Base-by-base conservation (phyloP, 2,888 invertebrate species). In the Pollenia griseotomentosa region DNA sequence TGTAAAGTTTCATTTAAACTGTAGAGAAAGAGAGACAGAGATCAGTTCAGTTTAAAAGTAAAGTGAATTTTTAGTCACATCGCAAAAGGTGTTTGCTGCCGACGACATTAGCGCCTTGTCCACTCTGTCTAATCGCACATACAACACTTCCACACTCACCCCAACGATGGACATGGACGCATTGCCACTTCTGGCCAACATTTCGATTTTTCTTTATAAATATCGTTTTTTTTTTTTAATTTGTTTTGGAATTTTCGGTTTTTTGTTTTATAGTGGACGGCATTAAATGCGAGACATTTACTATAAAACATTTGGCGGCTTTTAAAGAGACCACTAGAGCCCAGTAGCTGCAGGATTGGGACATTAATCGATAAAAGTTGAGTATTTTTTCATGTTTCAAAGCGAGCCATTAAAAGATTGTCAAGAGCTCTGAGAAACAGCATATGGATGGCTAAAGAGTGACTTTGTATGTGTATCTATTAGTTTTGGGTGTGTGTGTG, bases 361-460 rank as follows among this genome's bases (percentile, higher is more conserved):
- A 93, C 93, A 93, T 93, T 93, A 93, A 93, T 93, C 93, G 93
- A 93, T 93, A 93, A 93, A 92, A 93, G 92, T 93, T 93, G 93
- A 93, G 93, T 93, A 93, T 93, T 92, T 93, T 93, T 93, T 93
- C 93, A 92, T 93, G 93, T 93, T 93, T 91, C 90, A 90, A 93
- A 93, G 93, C 93, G 93, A 93, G 92, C 93, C 93, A 93, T 93
- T 93, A 93, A 93, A 92, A 92, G 93, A 93, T 93, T 93, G 93
- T 93, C 93, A 90, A 33, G 71, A 16, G 91, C 90, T 82, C 48
- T 53, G 74, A 71, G 33, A 33, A 33, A 59, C 55, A 70, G 61
- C 65, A 53, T 65, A 63, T 19, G 55, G 70, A 42, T 14, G 68
- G 61, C 11, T 44, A 44, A 12, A 33, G 12, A 10, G 33, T 33